A percentile compares a stretch with the other conserved stretches of the same genome.
phyloP scores from a whole-genome alignment of 2,797 vertebrate species.

The Trichosurus vulpecula region DNA sequence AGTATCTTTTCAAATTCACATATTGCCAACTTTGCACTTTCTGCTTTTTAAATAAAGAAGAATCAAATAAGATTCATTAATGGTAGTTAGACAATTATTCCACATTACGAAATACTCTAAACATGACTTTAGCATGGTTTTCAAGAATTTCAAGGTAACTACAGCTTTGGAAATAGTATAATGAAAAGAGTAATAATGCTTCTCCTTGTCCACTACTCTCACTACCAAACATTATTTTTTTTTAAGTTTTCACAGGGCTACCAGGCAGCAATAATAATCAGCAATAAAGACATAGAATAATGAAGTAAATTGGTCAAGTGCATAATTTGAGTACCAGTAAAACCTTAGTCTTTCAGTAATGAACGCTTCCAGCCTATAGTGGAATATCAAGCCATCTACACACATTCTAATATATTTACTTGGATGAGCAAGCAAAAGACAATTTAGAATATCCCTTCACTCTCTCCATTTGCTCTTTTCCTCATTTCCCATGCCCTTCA shows the following conservation, averaged over 20 bases:
- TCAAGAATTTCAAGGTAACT: slow-evolving; percentile 10
- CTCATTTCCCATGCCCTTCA: background rate
- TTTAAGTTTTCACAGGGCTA: background rate
- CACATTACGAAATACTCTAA: background rate
- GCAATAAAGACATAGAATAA: background rate
- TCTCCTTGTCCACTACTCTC: background rate
- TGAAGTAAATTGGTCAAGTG: background rate
- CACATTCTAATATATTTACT: background rate
- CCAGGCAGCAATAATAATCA: background rate
- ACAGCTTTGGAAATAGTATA: background rate
- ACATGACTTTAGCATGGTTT: slow-evolving; percentile 37
- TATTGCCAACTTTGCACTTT: slow-evolving; percentile 45
- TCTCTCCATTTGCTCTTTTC: background rate
- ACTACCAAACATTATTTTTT: background rate
- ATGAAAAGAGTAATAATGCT: background rate
- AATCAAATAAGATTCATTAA: background rate
- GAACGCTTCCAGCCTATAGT: background rate
- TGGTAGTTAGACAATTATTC: slow-evolving; percentile 22
- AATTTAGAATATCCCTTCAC: background rate
- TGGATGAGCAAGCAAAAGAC: background rate
- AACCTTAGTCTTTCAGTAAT: background rate
- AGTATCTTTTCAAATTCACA: slow-evolving; percentile 22
- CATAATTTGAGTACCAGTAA: background rate
- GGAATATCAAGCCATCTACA: background rate
- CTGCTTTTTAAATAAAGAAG: slow-evolving; percentile 24